Percentiles rank a stretch among this genome's conserved stretches.
phyloP scores from a whole-genome alignment of 2,797 vertebrate species.

The Caiman crocodilus region DNA sequence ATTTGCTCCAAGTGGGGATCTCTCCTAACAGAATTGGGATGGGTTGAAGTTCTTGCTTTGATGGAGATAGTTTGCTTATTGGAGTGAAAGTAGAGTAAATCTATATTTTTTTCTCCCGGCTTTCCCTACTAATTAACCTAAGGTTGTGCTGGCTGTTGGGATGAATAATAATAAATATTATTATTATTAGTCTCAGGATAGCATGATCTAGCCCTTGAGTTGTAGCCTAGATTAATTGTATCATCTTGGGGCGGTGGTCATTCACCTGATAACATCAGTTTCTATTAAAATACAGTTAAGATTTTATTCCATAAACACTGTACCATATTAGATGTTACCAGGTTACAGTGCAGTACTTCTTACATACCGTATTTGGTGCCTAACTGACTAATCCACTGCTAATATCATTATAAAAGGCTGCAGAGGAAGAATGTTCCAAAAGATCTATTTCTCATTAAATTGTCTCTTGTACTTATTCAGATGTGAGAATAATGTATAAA shows the following conservation, averaged over 20 bases:
- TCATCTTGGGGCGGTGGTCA: conserved; percentile 13
- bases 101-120: neutral
- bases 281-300: conserved; percentile 45
- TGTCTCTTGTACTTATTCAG: conserved; percentile 18
- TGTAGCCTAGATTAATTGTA: conserved; percentile 42
- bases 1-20: neutral
- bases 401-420: conserved; percentile 59
- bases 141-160: neutral
- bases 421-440: conserved; percentile 33
- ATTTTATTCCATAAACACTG: conserved; percentile 40
- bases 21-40: neutral
- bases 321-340: neutral
- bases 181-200: conserved; percentile 13
- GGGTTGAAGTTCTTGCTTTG: neutral
- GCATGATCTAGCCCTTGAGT: conserved; percentile 21
- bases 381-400: conserved; percentile 44
- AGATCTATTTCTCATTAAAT: conserved; percentile 36
- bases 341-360: neutral
- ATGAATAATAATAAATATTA: neutral
- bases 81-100: neutral
- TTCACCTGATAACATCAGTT: conserved; percentile 46
- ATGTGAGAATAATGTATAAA: neutral
- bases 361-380: conserved; percentile 16
- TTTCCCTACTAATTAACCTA: neutral
- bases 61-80: neutral